Evolutionary conservation across 2,888 invertebrate species (phyloP), one percentile per base, ranked within the genome.

Genomic region (Frankliniella intonsa): DNA sequence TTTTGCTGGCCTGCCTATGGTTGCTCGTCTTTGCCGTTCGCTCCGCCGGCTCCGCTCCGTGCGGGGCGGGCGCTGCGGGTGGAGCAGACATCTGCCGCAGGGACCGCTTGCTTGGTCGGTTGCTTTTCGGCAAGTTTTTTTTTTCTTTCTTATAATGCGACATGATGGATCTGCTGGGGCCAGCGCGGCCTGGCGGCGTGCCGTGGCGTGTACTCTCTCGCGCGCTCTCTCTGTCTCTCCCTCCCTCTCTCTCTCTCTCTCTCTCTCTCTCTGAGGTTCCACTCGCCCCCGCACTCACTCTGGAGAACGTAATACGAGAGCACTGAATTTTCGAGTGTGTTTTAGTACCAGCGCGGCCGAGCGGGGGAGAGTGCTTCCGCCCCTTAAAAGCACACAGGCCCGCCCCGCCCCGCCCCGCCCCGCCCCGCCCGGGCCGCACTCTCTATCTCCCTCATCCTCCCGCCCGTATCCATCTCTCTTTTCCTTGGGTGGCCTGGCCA

Each of bases 301-400:
- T n/a, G 62, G 17, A 62, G 62, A 62, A 22, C 69, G 69, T 76
- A 76, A 76, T 76, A 76, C 69, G 69, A 76, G 69, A 76, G 69
- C 69, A 25, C 69, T 22, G 69, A 76, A 76, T 76, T 76, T 76
- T 76, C 69, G 69, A 76, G 69, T 76, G 69, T 76, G 69, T 76
- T 76, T 76, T 76, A 76, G 69, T 76, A 76, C 69, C 69, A 25
- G 69, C 25, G 25, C 22, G 69, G 22, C 2, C 25, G 69, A 38
- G 14, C 55, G 17, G 12, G 55, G 55, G 12, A 76, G 69, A 76
- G 69, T 76, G 69, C 69, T 76, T 76, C 69, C 69, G 69, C 22
- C 22, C 69, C 69, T 76, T 76, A 76, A 76, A 76, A 76, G 69
- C 69, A 76, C 69, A 76, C 25, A 25, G 1, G 22, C 69, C 25